Base-by-base conservation (phyloP, 2,888 invertebrate species). In the Octonoba sinensis region DNA sequence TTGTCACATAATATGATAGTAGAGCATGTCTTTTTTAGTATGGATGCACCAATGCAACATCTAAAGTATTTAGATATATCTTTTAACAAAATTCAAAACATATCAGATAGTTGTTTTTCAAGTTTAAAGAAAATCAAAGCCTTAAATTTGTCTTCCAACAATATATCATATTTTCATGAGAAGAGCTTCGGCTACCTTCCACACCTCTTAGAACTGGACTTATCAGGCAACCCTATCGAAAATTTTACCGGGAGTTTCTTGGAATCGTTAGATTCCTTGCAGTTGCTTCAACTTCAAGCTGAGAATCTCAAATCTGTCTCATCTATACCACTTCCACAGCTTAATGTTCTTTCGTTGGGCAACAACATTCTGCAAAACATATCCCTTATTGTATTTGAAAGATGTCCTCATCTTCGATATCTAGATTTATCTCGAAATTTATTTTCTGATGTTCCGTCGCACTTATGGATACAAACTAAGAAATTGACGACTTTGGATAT, bases 61-160 rank as follows among this genome's bases (percentile, higher is more conserved):
- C 89, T 95, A 70, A 95, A 95, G 88, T 92, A 93, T 86, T 89
- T 96, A 72, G 95, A 96, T 87, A 89, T 96, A 18, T 93, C 94
- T 57, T 91, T 91, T 86, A 96, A 96, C 88, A 90, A 91, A 51
- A 91, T 96, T 83, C 91, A 92, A 22, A 93, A 93, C 87, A 89
- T 96, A 85, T 93, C 94, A 81, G 22, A 49, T 1, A 44, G 22
- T n/a, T 20, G 15, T 3, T 88, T 95, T 95, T 89, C 92, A 92
- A 67, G 93, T 93, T 88, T 85, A 16, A 72, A 72, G n/a, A 85
- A 84, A 88, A 88, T 95, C 83, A 91, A 92, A 84, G 91, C 91
- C 88, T 89, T 96, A 70, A 94, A 95, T 87, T 90, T 96, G 85
- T 93, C 93, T 85, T 91, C 91, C 85, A 88, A 88, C 84, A 85